These are phyloP conservation scores for Teleiodes luculella DNA, from an alignment of 2,888 invertebrate species.

Conservation along the genomic window DNA sequence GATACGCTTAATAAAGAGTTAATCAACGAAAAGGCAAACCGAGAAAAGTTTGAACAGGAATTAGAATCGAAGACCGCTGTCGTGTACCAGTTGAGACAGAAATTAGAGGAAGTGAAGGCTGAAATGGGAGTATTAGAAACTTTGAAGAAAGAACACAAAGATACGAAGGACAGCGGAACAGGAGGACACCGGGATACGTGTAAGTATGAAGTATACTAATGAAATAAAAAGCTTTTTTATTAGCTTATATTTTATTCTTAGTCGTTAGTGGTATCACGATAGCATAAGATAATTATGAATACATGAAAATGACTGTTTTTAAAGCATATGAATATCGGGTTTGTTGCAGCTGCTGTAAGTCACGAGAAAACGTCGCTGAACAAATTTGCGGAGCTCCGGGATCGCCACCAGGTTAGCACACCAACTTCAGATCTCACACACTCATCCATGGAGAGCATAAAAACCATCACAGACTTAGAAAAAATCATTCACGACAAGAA, in stretches of 20 bases:
- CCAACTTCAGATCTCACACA: slow-evolving; percentile 56
- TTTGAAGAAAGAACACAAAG: slow-evolving; percentile 51
- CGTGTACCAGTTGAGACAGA: slow-evolving; percentile 34
- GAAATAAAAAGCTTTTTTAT: no score
- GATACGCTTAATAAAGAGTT: slow-evolving; percentile 42
- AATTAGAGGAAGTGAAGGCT: slow-evolving; percentile 31
- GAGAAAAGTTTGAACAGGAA: slow-evolving; percentile 36
- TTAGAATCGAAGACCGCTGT: slow-evolving; percentile 30
- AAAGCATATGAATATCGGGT: background rate
- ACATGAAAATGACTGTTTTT: no score
- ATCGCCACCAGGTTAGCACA: slow-evolving; percentile 58
- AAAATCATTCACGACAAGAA: slow-evolving; percentile 66
- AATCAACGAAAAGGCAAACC: slow-evolving; percentile 36
- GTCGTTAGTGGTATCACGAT: no score
- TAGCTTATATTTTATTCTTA: no score
- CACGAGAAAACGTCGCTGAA: slow-evolving; percentile 41
- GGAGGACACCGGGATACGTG: slow-evolving; percentile 49
- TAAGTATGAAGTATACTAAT: slow-evolving; percentile 35
- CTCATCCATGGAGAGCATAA: slow-evolving; percentile 59
- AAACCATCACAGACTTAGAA: slow-evolving; percentile 67
- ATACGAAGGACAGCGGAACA: slow-evolving; percentile 36
- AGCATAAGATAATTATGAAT: no score
- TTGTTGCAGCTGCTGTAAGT: slow-evolving; percentile 45
- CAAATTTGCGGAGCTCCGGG: slow-evolving; percentile 41
- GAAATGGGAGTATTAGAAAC: slow-evolving; percentile 35